Percentiles rank a stretch among this genome's conserved stretches.
phyloP scores from a whole-genome alignment of 2,888 invertebrate species.

The Chydorus sphaericus region DNA sequence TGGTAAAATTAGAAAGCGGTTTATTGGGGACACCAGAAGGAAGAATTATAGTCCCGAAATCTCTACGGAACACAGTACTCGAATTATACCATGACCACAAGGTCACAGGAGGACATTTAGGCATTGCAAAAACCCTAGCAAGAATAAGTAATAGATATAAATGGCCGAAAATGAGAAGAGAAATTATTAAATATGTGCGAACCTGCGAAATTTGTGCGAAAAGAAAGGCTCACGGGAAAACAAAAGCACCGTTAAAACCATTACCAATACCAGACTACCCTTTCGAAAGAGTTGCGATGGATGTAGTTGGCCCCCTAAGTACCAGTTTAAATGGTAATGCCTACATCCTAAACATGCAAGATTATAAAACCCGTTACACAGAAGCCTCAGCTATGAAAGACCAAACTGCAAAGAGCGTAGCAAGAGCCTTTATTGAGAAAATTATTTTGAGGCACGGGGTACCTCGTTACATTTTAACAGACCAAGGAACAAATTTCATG shows the following conservation, averaged over 20 bases:
- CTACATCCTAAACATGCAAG: conserved; percentile 19
- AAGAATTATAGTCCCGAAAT: conserved; percentile 14
- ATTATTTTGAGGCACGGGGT: conserved; percentile 15
- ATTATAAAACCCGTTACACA: conserved; percentile 19
- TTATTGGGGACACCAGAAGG: not conserved
- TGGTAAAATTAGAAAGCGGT: not conserved
- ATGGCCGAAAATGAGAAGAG: conserved; percentile 15
- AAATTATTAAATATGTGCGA: conserved; percentile 13
- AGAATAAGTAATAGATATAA: conserved; percentile 13
- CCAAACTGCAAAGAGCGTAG: not conserved
- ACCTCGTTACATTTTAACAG: not conserved
- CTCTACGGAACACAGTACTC: conserved; percentile 16
- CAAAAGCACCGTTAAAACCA: conserved; percentile 11
- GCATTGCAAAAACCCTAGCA: conserved; percentile 13
- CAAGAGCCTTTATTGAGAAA: not conserved
- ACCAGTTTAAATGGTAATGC: conserved; percentile 7
- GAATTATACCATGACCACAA: conserved; percentile 18
- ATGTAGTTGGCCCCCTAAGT: conserved; percentile 19
- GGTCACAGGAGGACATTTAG: conserved; percentile 16
- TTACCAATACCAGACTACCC: conserved; percentile 12
- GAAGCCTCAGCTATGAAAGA: conserved; percentile 17
- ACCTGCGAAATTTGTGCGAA: conserved; percentile 15
- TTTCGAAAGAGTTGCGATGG: conserved; percentile 20
- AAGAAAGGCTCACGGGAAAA: conserved; percentile 7
- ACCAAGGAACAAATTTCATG: not conserved